A percentile compares a stretch with the other conserved stretches of the same genome.
phyloP scores from a whole-genome alignment of 2,888 invertebrate genomes.

The Polietes domitor region DNA sequence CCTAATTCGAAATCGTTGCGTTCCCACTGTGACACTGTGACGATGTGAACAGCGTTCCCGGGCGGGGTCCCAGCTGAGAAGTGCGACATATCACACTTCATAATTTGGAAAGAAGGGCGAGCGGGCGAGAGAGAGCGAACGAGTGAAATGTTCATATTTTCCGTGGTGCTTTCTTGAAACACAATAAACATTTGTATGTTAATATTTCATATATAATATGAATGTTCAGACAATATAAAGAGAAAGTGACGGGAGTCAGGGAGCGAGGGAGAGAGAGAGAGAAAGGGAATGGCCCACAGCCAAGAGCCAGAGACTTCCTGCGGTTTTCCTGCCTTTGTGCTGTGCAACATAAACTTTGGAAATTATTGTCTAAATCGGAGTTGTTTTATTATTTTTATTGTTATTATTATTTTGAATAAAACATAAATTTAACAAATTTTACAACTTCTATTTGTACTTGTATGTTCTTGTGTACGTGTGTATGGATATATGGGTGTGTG shows the following conservation, averaged over 20 bases:
- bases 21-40: constrained; percentile 46
- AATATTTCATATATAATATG: constrained; percentile 33
- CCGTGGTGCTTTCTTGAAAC: not conserved
- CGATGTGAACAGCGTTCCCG: not conserved
- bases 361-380: constrained; percentile 6
- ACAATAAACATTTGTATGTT: constrained; percentile 42
- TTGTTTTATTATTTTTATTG: constrained; percentile 25
- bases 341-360: constrained; percentile 19
- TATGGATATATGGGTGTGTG: not conserved
- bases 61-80: constrained; percentile 18
- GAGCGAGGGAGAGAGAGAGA: not conserved
- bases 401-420: constrained; percentile 33
- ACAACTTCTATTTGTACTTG: constrained; percentile 36
- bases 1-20: constrained; percentile 1
- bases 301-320: constrained; percentile 14
- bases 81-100: constrained; percentile 63
- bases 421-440: constrained; percentile 44
- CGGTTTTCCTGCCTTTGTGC: constrained; percentile 24
- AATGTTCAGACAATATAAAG: constrained; percentile 1
- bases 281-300: not conserved
- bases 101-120: constrained; percentile 43
- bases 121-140: constrained; percentile 9
- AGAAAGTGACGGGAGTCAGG: not conserved
- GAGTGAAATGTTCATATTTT: constrained; percentile 3
- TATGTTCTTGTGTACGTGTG: not conserved